A percentile compares a stretch with the other conserved stretches of the same genome.
Evolutionary conservation across 2,888 invertebrate genomes (phyloP).

Genomic region (Cephus nigrinus): DNA sequence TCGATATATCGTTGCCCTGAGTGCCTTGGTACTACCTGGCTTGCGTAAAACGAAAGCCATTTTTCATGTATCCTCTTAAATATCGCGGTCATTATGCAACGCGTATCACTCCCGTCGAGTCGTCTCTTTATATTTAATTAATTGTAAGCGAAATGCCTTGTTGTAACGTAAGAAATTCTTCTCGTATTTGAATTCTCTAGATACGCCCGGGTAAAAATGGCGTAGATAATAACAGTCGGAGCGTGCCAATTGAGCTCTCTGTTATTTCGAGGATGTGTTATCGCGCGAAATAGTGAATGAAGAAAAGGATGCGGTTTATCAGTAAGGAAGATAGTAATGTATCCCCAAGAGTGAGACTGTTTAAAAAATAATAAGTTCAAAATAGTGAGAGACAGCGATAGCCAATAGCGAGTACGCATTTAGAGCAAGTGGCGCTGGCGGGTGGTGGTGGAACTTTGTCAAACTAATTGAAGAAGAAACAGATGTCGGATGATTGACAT

Average conservation of each 20-base stretch:
- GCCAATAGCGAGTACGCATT: background rate
- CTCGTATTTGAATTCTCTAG: background rate
- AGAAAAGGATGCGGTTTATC: background rate
- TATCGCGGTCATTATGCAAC: background rate
- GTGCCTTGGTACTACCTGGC: constrained; percentile 55
- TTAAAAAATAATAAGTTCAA: background rate
- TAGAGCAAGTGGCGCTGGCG: background rate
- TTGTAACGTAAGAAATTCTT: background rate
- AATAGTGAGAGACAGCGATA: background rate
- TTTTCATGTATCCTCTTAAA: constrained; percentile 7
- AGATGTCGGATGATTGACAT: background rate
- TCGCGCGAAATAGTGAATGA: background rate
- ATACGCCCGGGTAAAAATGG: background rate
- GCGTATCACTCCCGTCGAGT: background rate
- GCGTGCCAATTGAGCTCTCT: background rate
- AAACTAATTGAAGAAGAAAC: background rate
- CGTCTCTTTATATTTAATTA: background rate
- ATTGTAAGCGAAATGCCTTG: background rate
- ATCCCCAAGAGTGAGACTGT: background rate
- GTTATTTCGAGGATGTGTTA: background rate
- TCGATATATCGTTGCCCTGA: constrained; percentile 58
- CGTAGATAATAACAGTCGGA: background rate
- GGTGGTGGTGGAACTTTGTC: background rate
- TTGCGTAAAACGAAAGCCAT: constrained; percentile 40
- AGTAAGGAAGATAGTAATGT: background rate